phyloP scores from a whole-genome alignment of 2,888 invertebrate species.

The Rhyacophila evoluta region DNA sequence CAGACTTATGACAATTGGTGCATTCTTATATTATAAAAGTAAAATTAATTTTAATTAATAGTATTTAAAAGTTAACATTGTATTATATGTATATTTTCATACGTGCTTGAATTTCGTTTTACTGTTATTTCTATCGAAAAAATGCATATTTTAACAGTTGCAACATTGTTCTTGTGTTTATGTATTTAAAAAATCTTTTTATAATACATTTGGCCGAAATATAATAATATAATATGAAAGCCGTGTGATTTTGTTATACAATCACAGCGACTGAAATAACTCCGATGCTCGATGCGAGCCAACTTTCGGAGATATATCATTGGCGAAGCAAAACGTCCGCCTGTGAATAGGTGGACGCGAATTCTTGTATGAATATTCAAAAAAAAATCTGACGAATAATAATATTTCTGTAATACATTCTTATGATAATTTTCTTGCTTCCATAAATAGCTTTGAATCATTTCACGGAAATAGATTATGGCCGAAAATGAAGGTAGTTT shows the following conservation, averaged over 20 bases:
- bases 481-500: too few relatives aligned
- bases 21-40: too few relatives aligned
- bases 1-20: too few relatives aligned
- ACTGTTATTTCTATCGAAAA: too few relatives aligned
- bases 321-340: background rate
- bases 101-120: too few relatives aligned
- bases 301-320: conserved; percentile 6
- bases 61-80: too few relatives aligned
- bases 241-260: background rate
- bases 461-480: background rate
- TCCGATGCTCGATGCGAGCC: background rate
- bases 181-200: background rate
- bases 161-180: background rate
- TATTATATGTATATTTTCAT: too few relatives aligned
- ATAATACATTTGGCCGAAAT: background rate
- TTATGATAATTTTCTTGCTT: background rate
- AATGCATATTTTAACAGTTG: too few relatives aligned
- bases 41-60: too few relatives aligned
- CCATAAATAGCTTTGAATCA: background rate
- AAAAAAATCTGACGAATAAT: background rate
- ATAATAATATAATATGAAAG: background rate
- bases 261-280: conserved; percentile 1
- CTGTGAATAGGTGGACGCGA: background rate
- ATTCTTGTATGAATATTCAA: conserved; percentile 1
- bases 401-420: background rate